Evolutionary conservation across 2,113 vertebrate species (phyloP).

Genomic region (Psittacus erithacus): DNA sequence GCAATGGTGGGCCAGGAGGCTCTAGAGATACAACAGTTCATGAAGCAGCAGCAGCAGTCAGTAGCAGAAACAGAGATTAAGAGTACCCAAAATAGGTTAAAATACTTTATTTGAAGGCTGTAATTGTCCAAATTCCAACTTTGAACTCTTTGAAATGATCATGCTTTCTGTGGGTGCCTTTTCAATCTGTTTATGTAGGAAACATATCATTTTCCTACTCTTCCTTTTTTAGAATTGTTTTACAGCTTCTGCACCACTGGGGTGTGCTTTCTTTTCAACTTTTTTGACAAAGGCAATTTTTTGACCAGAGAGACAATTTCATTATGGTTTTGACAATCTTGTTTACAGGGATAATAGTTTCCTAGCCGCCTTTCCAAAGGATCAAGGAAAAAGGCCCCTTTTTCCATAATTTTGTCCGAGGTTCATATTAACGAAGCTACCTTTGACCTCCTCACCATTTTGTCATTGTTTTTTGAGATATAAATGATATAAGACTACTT

Average conservation of each 20-base stretch:
- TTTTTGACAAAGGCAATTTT: background rate
- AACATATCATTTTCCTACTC: fast-evolving
- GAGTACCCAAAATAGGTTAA: background rate
- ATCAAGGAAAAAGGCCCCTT: background rate
- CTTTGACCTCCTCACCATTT: background rate
- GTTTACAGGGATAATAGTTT: background rate
- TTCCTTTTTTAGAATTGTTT: background rate
- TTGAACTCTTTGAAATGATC: background rate
- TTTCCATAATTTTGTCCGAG: background rate
- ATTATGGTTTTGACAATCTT: background rate
- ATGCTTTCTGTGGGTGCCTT: background rate
- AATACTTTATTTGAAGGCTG: background rate
- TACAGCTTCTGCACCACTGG: background rate
- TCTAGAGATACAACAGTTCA: background rate
- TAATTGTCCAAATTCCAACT: background rate
- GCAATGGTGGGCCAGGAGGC: background rate
- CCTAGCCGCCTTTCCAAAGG: background rate
- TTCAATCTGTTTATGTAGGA: background rate
- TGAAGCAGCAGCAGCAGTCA: background rate
- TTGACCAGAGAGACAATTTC: background rate
- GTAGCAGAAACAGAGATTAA: background rate
- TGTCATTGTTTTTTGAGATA: background rate
- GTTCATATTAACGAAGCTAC: background rate
- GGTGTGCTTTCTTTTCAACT: background rate
- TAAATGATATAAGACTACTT: background rate